Percentiles rank a stretch among this genome's conserved stretches.
These are phyloP conservation scores for Cristatella mucedo DNA, from an alignment of 2,888 invertebrate species.

Conservation along the genomic window DNA sequence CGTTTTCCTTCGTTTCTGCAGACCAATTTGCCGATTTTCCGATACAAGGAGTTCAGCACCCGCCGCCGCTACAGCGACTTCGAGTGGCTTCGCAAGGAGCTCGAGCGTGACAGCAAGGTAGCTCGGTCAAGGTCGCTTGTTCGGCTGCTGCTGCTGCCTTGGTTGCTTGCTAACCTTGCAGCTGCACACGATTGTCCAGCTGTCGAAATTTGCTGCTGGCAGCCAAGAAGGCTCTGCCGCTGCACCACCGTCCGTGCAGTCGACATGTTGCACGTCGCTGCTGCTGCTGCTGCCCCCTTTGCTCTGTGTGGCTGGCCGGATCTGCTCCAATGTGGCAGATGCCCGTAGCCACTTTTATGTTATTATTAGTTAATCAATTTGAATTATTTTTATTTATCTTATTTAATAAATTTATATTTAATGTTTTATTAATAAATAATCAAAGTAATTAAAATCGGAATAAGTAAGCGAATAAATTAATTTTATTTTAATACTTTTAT, in stretches of 20 bases:
- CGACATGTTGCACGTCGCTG: no score
- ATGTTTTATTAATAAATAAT: no score
- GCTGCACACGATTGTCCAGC: no score
- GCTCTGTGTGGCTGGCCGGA: no score
- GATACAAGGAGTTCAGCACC: conserved; percentile 94
- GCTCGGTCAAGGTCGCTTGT: no score
- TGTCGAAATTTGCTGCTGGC: no score
- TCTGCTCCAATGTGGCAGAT: no score
- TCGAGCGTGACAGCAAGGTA: conserved; percentile 97
- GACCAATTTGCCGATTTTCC: conserved; percentile 98
- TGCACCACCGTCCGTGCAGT: no score
- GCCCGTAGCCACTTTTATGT: neutral
- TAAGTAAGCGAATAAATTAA: conserved; percentile 9
- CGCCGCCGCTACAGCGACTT: conserved; percentile 96
- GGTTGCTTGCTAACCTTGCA: no score
- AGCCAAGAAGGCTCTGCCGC: no score
- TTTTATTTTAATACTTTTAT: conserved; percentile 5
- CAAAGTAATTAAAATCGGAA: neutral
- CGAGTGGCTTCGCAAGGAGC: conserved; percentile 95
- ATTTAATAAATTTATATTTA: neutral
- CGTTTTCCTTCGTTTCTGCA: conserved; percentile 42
- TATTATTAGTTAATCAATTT: neutral
- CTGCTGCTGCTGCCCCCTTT: no score
- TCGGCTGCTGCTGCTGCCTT: no score
- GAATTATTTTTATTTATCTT: neutral